These are phyloP conservation scores for Oceanodroma leucorhoa DNA, from an alignment of 2,797 vertebrate genomes.

Conservation along the genomic window DNA sequence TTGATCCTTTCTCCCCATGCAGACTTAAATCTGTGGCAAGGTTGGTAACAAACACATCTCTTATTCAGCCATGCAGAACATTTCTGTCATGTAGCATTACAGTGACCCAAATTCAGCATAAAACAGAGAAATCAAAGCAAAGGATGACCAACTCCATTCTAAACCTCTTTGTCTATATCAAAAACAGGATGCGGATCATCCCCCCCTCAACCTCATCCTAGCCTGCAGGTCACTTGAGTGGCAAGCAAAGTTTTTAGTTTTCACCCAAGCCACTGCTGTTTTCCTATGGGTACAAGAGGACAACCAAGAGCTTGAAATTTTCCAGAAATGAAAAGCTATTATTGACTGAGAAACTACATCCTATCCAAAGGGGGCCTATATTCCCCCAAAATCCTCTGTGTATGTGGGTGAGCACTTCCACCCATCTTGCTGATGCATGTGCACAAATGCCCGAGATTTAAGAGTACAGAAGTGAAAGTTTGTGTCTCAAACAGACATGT, in stretches of 20 bases:
- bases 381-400: neutral
- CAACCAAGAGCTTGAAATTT: neutral
- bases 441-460: neutral
- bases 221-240: neutral
- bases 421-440: neutral
- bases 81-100: neutral
- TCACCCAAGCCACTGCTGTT: neutral
- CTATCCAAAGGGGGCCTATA: neutral
- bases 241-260: neutral
- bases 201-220: neutral
- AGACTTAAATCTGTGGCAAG: neutral
- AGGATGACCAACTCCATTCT: neutral
- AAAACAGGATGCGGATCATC: neutral
- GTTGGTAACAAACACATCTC: neutral
- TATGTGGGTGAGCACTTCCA: neutral
- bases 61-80: neutral
- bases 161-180: neutral
- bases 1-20: slow-evolving; percentile 9
- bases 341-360: neutral
- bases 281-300: neutral
- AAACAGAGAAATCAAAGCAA: neutral
- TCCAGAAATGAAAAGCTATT: neutral
- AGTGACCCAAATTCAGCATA: neutral
- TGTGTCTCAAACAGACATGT: neutral
- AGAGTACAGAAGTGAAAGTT: neutral